Evolutionary conservation across 2,113 vertebrate genomes (phyloP).

Genomic region (Ceyx cyanopectus): DNA sequence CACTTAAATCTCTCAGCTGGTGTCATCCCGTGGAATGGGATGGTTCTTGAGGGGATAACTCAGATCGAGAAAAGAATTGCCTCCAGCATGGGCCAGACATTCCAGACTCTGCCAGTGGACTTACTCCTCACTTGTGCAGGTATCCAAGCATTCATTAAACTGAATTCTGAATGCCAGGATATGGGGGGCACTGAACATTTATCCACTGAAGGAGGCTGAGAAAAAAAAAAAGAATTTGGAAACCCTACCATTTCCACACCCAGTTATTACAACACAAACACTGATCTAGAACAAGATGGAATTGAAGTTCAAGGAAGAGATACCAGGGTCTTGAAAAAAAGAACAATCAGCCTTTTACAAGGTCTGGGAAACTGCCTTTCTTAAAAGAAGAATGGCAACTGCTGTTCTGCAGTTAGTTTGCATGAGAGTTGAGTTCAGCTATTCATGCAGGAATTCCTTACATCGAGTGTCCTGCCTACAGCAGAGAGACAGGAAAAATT

Average conservation of each 20-base stretch:
- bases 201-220: not conserved
- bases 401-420: not conserved
- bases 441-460: not conserved
- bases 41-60: not conserved
- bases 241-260: not conserved
- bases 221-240: not conserved
- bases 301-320: not conserved
- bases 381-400: not conserved
- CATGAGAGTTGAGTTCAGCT: not conserved
- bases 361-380: not conserved
- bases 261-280: not conserved
- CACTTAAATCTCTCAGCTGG: not conserved
- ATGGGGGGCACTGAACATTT: not conserved
- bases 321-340: not conserved
- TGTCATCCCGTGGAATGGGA: not conserved
- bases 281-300: not conserved
- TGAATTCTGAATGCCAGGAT: not conserved
- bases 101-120: not conserved
- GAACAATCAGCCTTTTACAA: not conserved
- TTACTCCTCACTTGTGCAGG: not conserved
- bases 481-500: not conserved
- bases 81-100: not conserved
- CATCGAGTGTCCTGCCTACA: not conserved
- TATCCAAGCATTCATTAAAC: not conserved
- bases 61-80: not conserved